Evolutionary conservation across 2,113 vertebrate species (phyloP).

Genomic region (Lamprotornis superbus): DNA sequence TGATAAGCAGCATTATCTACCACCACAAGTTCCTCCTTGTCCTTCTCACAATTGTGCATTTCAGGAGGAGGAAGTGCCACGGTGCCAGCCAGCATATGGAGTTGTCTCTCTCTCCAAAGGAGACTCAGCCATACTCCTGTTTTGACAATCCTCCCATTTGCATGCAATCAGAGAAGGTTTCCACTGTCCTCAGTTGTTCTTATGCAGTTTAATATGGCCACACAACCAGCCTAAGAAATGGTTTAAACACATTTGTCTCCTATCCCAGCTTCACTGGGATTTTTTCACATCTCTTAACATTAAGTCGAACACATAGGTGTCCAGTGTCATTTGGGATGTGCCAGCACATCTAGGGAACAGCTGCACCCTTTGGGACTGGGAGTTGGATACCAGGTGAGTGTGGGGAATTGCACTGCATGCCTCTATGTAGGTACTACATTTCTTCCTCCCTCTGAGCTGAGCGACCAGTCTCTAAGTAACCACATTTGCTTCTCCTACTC

Average conservation of each 20-base stretch:
- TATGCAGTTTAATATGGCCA: background rate
- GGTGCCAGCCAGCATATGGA: background rate
- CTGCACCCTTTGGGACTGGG: background rate
- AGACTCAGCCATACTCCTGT: background rate
- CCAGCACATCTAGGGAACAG: background rate
- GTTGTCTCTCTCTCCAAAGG: background rate
- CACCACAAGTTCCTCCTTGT: background rate
- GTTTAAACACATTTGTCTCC: background rate
- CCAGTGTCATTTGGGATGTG: background rate
- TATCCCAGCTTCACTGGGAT: background rate
- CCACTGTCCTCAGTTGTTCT: background rate
- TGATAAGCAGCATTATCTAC: background rate
- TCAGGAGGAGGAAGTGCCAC: background rate
- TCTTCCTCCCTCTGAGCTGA: background rate
- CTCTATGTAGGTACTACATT: background rate
- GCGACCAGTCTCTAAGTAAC: background rate
- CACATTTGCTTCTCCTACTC: background rate
- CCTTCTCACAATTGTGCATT: background rate
- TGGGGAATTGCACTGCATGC: background rate
- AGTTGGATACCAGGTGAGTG: background rate
- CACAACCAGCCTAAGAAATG: background rate
- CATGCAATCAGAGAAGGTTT: background rate
- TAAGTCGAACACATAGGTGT: background rate
- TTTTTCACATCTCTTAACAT: background rate
- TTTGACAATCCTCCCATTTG: background rate